A percentile compares a stretch with the other conserved stretches of the same genome.
Evolutionary conservation across 1,140 invertebrate species (phyloP).

Genomic region (Sycophila sp.): DNA sequence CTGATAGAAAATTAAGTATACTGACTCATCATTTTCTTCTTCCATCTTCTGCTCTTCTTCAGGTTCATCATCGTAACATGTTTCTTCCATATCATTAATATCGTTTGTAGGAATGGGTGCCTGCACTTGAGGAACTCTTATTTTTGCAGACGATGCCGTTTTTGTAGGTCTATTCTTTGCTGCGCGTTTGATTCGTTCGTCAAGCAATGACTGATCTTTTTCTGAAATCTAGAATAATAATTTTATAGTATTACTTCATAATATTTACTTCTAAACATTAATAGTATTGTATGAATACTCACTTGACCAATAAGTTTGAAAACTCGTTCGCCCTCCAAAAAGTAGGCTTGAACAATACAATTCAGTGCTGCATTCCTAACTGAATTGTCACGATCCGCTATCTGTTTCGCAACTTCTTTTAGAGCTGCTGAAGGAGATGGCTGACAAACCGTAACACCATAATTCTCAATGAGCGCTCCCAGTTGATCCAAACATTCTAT

Average conservation of each 20-base stretch:
- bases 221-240: constrained; percentile 79
- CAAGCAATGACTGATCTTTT: constrained; percentile 92
- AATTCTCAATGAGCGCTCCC: constrained; percentile 85
- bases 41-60: constrained; percentile 52
- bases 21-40: constrained; percentile 52
- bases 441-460: constrained; percentile 86
- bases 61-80: constrained; percentile 59
- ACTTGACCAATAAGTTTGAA: constrained; percentile 93
- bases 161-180: constrained; percentile 75
- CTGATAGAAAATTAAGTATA: constrained; percentile 10
- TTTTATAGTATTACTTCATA: constrained; percentile 14
- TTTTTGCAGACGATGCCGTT: constrained; percentile 54
- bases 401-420: constrained; percentile 93
- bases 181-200: constrained; percentile 93
- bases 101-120: constrained; percentile 41
- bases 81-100: constrained; percentile 48
- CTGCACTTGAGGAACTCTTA: constrained; percentile 54
- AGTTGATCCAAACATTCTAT: constrained; percentile 96
- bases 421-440: constrained; percentile 80
- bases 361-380: constrained; percentile 96
- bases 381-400: constrained; percentile 95
- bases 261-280: not conserved
- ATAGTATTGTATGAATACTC: not conserved
- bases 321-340: constrained; percentile 88
- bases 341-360: constrained; percentile 90